Conservation (phyloP, 2,113 vertebrate species). For the Brachionichthys hirsutus region DNA sequence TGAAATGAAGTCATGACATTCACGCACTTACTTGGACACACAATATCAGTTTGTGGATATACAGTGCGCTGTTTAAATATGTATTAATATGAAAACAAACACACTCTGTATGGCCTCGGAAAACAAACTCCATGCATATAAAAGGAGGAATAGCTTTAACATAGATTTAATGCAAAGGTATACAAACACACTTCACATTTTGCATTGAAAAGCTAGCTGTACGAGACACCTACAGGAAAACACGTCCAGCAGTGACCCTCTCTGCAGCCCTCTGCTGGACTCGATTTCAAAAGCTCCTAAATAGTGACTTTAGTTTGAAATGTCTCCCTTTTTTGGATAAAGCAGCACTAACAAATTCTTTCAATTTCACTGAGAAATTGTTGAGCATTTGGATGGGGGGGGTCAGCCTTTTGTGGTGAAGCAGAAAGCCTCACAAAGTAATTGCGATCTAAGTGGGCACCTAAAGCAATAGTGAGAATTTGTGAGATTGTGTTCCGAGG, state of each 20-base stretch:
- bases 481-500: conserved; percentile 34
- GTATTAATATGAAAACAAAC: too few species aligned
- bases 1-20: not conserved
- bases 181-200: not conserved
- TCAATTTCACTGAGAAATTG: conserved; percentile 43
- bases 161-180: not conserved
- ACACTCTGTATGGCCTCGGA: too few species aligned
- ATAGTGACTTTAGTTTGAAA: conserved; percentile 28
- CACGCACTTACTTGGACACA: too few species aligned
- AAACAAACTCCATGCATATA: not conserved
- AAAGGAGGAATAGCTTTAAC: not conserved
- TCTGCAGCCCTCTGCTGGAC: conserved; percentile 29
- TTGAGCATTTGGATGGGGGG: conserved; percentile 41
- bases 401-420: conserved; percentile 27
- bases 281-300: conserved; percentile 25
- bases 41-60: too few species aligned
- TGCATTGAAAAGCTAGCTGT: not conserved
- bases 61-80: too few species aligned
- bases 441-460: conserved; percentile 53
- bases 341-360: conserved; percentile 40
- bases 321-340: conserved; percentile 12
- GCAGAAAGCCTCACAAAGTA: conserved; percentile 45
- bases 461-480: conserved; percentile 56
- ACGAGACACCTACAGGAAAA: not conserved
- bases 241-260: conserved; percentile 16